A percentile compares a stretch with the other conserved stretches of the same genome.
Evolutionary conservation across 2,888 invertebrate genomes (phyloP).

Genomic region (Pseudococcus viburni): DNA sequence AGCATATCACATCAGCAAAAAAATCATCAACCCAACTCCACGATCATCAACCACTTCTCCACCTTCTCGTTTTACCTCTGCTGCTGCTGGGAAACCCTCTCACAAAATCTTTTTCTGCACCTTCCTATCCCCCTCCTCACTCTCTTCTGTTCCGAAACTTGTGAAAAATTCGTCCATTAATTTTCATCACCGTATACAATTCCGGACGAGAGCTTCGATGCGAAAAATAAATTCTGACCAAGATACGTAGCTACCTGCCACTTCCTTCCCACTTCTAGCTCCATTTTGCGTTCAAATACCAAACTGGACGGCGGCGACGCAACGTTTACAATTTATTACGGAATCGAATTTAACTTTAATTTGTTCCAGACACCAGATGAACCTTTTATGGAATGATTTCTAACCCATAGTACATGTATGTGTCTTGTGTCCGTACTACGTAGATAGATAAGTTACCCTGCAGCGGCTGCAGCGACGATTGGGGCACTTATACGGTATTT

Average conservation of each 20-base stretch:
- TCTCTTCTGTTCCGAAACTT: background rate
- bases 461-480: background rate
- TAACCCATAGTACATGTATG: background rate
- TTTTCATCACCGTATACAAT: constrained; percentile 5
- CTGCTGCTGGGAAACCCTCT: too few relatives aligned
- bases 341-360: constrained; percentile 47
- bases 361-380: constrained; percentile 47
- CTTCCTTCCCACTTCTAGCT: too few relatives aligned
- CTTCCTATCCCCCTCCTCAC: too few relatives aligned
- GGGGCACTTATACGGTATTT: background rate
- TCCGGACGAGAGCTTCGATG: background rate
- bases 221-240: constrained; percentile 5
- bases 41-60: too few relatives aligned
- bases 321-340: constrained; percentile 45
- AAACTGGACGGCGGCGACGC: background rate
- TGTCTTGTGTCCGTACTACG: background rate
- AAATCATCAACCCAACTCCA: too few relatives aligned
- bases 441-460: background rate
- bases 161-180: constrained; percentile 39
- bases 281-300: too few relatives aligned
- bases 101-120: too few relatives aligned
- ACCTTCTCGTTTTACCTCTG: too few relatives aligned
- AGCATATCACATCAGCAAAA: too few relatives aligned
- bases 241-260: background rate
- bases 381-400: constrained; percentile 49